Evolutionary conservation across 2,888 invertebrate genomes (phyloP).

Genomic region (Himalopsyche tibetana): DNA sequence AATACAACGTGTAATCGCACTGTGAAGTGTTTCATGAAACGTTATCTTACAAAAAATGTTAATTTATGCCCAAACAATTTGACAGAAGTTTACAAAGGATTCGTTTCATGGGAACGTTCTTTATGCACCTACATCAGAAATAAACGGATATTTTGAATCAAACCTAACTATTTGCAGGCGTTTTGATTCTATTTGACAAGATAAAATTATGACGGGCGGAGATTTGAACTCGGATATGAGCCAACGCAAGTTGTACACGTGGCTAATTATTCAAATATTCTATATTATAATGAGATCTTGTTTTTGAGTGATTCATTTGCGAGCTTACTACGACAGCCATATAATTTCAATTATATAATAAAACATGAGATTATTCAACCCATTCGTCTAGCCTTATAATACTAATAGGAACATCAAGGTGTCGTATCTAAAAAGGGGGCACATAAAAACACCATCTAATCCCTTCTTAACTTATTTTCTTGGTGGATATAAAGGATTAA

Average conservation of each 20-base stretch:
- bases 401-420: too few species aligned
- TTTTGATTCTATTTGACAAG: constrained; percentile 41
- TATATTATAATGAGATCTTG: background rate
- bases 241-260: constrained; percentile 18
- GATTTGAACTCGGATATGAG: constrained; percentile 21
- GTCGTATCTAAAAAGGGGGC: too few species aligned
- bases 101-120: background rate
- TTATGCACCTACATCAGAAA: background rate
- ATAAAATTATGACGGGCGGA: constrained; percentile 44
- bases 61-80: background rate
- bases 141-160: background rate
- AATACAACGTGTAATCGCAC: background rate
- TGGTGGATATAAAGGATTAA: too few species aligned
- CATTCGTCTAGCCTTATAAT: too few species aligned
- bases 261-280: constrained; percentile 26
- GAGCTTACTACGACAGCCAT: constrained; percentile 6
- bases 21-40: background rate
- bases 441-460: too few species aligned
- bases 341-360: constrained; percentile 14
- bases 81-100: background rate
- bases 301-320: constrained; percentile 1
- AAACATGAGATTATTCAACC: background rate
- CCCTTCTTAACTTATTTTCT: too few species aligned
- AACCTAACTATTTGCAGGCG: constrained; percentile 2
- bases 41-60: constrained; percentile 16